Evolutionary conservation across 2,113 vertebrate species (phyloP).

Genomic region (Chaetodon auriga): DNA sequence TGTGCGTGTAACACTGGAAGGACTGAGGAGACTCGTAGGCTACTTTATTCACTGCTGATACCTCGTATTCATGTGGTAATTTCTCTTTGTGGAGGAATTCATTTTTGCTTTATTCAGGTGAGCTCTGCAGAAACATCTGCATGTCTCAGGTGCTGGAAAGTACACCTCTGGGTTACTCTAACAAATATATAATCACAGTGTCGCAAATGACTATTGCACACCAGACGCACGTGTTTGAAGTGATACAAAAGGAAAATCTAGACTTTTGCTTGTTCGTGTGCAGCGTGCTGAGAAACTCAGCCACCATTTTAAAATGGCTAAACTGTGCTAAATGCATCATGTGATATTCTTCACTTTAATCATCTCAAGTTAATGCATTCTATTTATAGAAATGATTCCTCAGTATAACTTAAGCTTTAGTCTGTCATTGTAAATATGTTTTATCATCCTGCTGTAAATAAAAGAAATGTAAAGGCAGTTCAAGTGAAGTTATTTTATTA

Average conservation of each 20-base stretch:
- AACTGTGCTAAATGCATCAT: not conserved
- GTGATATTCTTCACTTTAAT: not conserved
- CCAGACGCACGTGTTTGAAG: not conserved
- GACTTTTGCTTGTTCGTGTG: not conserved
- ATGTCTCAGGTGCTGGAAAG: not conserved
- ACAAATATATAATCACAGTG: not conserved
- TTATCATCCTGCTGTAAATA: conserved; percentile 58
- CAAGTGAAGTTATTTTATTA: conserved; percentile 59
- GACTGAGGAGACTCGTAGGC: not conserved
- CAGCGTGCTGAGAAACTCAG: not conserved
- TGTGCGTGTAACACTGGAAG: conserved; percentile 1
- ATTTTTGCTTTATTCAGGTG: not conserved
- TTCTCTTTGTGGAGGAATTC: not conserved
- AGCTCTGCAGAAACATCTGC: not conserved
- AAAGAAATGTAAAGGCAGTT: conserved; percentile 26
- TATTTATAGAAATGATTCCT: conserved; percentile 17
- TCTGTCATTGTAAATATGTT: conserved; percentile 59
- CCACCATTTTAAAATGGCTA: not conserved
- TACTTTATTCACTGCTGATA: not conserved
- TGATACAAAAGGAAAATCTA: not conserved
- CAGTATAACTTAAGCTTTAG: not conserved
- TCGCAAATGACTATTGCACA: not conserved
- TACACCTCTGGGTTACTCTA: not conserved
- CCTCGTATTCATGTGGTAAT: not conserved
- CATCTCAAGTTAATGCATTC: conserved; percentile 5